These are phyloP conservation scores for Odontesthes bonariensis DNA, from an alignment of 2,113 vertebrate genomes.

Conservation along the genomic window DNA sequence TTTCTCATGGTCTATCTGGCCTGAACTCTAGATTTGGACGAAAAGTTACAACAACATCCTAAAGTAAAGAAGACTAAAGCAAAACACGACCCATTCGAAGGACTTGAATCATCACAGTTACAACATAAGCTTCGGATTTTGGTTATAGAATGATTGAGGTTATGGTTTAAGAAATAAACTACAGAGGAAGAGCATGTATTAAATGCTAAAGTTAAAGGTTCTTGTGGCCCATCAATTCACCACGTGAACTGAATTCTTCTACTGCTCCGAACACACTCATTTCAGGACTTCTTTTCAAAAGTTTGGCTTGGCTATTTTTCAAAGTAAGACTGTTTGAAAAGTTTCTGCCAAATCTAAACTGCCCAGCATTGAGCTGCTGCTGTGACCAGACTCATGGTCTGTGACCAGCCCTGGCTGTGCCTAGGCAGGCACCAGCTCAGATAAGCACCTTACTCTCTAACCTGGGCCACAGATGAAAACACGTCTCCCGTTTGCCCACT, in stretches of 20 bases:
- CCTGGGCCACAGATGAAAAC: constrained; percentile 74
- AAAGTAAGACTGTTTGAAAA: neutral
- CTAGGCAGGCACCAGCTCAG: constrained; percentile 73
- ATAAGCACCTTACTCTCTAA: constrained; percentile 60
- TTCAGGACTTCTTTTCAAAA: neutral
- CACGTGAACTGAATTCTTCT: neutral
- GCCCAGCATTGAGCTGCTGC: constrained; percentile 44
- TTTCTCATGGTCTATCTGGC: no score
- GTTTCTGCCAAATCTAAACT: constrained; percentile 15
- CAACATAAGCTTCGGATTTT: no score
- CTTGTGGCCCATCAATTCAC: neutral
- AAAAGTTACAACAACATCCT: no score
- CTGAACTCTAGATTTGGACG: no score
- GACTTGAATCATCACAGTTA: no score
- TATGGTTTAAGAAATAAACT: no score
- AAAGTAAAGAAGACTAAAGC: no score
- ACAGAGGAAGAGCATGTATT: no score
- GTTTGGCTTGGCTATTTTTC: neutral
- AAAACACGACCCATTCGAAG: no score
- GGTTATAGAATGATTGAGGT: no score
- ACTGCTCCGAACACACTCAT: neutral
- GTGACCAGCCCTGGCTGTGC: constrained; percentile 47
- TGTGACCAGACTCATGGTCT: constrained; percentile 33
- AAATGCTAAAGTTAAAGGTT: no score
- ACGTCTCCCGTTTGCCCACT: constrained; percentile 76